These are phyloP conservation scores for Drosophila persimilis DNA, from an alignment of 1,140 invertebrate species.

Conservation along the genomic window DNA sequence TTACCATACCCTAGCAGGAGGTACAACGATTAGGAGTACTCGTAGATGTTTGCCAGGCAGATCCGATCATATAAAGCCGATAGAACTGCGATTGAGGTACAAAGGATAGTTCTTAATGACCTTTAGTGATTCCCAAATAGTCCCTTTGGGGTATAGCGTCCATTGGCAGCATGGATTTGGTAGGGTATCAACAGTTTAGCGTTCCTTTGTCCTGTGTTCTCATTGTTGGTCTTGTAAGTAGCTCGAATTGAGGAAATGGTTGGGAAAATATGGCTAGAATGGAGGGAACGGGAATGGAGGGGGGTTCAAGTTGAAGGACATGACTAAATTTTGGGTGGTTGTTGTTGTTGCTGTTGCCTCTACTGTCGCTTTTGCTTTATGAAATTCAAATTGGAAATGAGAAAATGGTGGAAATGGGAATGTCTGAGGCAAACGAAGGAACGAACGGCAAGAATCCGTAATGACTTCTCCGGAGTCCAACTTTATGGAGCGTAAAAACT, in stretches of 20 bases:
- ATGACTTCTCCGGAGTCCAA: slow-evolving; percentile 30
- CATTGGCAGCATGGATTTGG: too few relatives aligned
- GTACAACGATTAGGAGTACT: too few relatives aligned
- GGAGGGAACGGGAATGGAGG: background rate
- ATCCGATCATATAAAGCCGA: background rate
- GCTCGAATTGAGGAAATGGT: slow-evolving; percentile 39
- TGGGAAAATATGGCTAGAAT: too few relatives aligned
- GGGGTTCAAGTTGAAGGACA: slow-evolving; percentile 73
- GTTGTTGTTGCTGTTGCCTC: slow-evolving; percentile 5
- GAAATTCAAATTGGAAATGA: slow-evolving; percentile 70
- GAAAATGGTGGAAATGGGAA: slow-evolving; percentile 28
- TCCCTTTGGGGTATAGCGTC: too few relatives aligned
- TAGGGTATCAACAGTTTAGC: too few relatives aligned
- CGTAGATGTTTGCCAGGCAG: too few relatives aligned
- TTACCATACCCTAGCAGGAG: too few relatives aligned
- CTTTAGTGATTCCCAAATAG: too few relatives aligned
- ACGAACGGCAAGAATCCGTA: slow-evolving; percentile 26
- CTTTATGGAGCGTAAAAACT: slow-evolving; percentile 50
- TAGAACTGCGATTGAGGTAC: too few relatives aligned
- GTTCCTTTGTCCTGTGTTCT: background rate
- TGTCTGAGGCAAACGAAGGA: background rate
- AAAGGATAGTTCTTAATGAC: background rate
- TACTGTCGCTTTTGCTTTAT: slow-evolving; percentile 59
- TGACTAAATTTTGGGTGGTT: slow-evolving; percentile 41
- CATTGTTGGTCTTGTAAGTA: slow-evolving; percentile 50